Evolutionary conservation across 2,888 invertebrate genomes (phyloP).

Genomic region (Resseliella maxima): DNA sequence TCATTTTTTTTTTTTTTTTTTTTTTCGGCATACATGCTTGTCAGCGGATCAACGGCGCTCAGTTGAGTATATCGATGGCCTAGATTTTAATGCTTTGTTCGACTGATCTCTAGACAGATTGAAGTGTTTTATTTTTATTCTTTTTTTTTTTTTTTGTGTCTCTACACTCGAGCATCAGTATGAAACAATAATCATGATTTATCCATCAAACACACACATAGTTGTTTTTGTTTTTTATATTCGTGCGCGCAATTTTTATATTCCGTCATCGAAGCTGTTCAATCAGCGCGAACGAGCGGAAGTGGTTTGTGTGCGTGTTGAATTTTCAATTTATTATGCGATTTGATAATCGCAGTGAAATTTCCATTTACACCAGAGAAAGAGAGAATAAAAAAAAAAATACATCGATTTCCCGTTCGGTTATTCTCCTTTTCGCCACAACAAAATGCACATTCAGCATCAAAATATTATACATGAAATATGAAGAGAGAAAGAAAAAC

Average conservation of each 20-base stretch:
- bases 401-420: neutral
- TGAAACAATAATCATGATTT: slow-evolving; percentile 20
- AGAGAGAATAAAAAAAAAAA: too few species aligned
- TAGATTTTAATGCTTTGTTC: neutral
- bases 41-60: neutral
- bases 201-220: too few species aligned
- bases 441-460: too few species aligned
- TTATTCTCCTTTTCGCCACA: neutral
- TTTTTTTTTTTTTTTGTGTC: neutral
- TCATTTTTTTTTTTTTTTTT: too few species aligned
- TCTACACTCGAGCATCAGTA: neutral
- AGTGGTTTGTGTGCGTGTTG: neutral
- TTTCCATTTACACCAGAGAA: too few species aligned
- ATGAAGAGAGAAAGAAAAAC: neutral
- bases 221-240: neutral
- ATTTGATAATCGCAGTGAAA: neutral
- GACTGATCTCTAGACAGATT: neutral
- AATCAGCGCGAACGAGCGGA: neutral
- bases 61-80: neutral
- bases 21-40: neutral
- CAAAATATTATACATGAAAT: too few species aligned
- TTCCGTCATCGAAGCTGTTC: neutral
- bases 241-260: too few species aligned
- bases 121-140: neutral
- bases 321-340: neutral